Evolutionary conservation across 1,140 invertebrate genomes (phyloP).

Genomic region (Drosophila funebris): DNA sequence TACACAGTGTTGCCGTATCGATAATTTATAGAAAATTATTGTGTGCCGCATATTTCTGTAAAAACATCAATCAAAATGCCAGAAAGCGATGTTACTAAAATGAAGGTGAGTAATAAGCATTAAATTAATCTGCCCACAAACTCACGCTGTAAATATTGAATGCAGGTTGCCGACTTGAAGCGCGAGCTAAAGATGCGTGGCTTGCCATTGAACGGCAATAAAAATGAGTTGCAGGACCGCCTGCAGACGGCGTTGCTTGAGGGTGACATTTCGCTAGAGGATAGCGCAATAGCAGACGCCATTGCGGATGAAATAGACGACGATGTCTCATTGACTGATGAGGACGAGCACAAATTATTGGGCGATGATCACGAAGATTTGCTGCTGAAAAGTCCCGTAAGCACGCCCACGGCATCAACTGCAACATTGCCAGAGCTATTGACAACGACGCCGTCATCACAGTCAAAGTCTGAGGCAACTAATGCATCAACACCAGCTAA

Average conservation of each 20-base stretch:
- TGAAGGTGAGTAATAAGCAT: constrained; percentile 65
- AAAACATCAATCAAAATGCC: constrained; percentile 60
- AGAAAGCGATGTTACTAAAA: constrained; percentile 80
- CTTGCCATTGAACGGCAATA: constrained; percentile 90
- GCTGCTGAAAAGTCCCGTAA: constrained; percentile 71
- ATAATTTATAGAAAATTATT: constrained; percentile 22
- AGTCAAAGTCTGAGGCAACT: constrained; percentile 3
- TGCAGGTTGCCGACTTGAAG: constrained; percentile 90
- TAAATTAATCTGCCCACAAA: neutral
- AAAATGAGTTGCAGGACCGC: constrained; percentile 90
- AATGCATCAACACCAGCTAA: constrained; percentile 74
- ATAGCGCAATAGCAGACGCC: constrained; percentile 84
- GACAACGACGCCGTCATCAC: neutral
- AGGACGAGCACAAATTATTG: constrained; percentile 71
- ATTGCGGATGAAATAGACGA: constrained; percentile 83
- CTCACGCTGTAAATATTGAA: neutral
- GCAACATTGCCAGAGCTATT: constrained; percentile 42
- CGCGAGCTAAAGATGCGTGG: constrained; percentile 91
- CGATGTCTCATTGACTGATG: constrained; percentile 70
- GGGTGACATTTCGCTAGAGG: constrained; percentile 84
- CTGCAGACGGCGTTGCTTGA: constrained; percentile 88
- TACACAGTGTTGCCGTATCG: constrained; percentile 4
- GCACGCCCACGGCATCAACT: constrained; percentile 43
- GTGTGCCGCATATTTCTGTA: constrained; percentile 20
- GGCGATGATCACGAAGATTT: constrained; percentile 70